Evolutionary conservation across 2,797 vertebrate species (phyloP).

Genomic region (Pygocentrus nattereri): DNA sequence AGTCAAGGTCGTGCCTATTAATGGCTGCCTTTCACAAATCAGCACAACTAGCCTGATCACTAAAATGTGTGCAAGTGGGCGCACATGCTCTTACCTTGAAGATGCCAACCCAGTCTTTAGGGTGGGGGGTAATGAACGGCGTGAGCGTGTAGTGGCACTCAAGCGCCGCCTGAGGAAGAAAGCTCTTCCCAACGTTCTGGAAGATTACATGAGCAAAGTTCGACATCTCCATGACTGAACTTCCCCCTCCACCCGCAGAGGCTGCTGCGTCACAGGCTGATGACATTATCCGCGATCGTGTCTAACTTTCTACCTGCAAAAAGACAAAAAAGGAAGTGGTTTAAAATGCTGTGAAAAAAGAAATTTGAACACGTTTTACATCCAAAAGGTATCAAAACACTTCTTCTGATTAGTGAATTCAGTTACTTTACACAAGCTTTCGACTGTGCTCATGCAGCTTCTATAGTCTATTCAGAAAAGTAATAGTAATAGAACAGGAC

Average conservation of each 20-base stretch:
- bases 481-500: too few species aligned
- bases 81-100: slow-evolving; percentile 87
- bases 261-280: slow-evolving; percentile 89
- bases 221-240: slow-evolving; percentile 87
- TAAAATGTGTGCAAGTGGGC: slow-evolving; percentile 28
- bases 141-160: slow-evolving; percentile 96
- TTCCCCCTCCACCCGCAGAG: slow-evolving; percentile 79
- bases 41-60: not conserved
- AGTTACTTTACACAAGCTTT: not conserved
- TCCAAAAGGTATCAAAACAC: not conserved
- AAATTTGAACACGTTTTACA: too few species aligned
- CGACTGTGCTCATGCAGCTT: too few species aligned
- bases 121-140: slow-evolving; percentile 90
- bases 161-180: slow-evolving; percentile 91
- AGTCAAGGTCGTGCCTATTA: too few species aligned
- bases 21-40: not conserved
- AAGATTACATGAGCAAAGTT: slow-evolving; percentile 99
- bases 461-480: too few species aligned
- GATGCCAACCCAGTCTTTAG: slow-evolving; percentile 99
- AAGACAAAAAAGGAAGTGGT: not conserved
- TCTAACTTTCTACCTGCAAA: slow-evolving; percentile 69
- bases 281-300: slow-evolving; percentile 81
- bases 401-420: not conserved
- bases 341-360: not conserved
- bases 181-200: slow-evolving; percentile 97